Evolutionary conservation across 2,113 vertebrate species (phyloP).

Genomic region (Phaetusa simplex): DNA sequence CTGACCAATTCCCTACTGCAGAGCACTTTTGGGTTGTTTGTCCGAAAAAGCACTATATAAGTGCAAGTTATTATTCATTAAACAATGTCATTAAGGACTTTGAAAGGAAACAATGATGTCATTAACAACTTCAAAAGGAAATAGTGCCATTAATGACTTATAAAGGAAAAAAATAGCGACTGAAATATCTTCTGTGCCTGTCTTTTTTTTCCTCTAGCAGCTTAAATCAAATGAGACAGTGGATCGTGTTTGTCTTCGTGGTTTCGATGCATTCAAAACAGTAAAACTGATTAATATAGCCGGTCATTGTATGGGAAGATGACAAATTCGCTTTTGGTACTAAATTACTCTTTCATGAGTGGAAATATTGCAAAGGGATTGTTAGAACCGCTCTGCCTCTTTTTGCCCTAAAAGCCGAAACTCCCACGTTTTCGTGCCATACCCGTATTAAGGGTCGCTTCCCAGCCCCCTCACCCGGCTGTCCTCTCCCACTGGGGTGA

Average conservation of each 20-base stretch:
- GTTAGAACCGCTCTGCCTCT: not conserved
- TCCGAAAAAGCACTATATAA: not conserved
- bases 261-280: not conserved
- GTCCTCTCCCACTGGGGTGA: not conserved
- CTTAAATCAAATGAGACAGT: not conserved
- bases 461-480: not conserved
- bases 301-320: not conserved
- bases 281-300: not conserved
- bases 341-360: not conserved
- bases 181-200: not conserved
- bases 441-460: fast-evolving
- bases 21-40: not conserved
- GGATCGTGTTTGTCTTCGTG: not conserved
- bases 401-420: fast-evolving
- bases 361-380: not conserved
- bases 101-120: constrained; percentile 25
- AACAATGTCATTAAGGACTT: not conserved
- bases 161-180: not conserved
- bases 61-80: not conserved
- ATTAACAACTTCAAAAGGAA: not conserved
- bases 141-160: not conserved
- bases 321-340: not conserved
- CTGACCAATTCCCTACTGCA: not conserved
- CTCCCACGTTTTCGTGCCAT: not conserved
- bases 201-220: not conserved